These are phyloP conservation scores for Proctacanthus coquilletti DNA, from an alignment of 1,140 invertebrate genomes.

Conservation along the genomic window DNA sequence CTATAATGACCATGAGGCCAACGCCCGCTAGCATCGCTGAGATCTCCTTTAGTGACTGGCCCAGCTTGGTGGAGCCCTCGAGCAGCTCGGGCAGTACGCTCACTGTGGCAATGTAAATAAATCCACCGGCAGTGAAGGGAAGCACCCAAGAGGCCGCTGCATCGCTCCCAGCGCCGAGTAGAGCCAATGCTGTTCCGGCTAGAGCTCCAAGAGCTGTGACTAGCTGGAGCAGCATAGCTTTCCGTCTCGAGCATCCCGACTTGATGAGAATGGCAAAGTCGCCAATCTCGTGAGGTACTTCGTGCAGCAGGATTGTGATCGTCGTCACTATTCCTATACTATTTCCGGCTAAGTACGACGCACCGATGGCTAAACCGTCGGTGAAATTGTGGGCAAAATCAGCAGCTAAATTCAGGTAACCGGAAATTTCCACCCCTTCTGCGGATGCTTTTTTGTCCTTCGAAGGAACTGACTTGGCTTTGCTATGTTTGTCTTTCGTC, in stretches of 20 bases:
- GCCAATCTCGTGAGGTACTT: constrained; percentile 94
- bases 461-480: constrained; percentile 15
- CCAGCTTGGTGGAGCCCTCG: constrained; percentile 51
- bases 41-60: constrained; percentile 73
- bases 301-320: constrained; percentile 79
- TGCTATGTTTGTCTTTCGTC: constrained; percentile 27
- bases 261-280: constrained; percentile 93
- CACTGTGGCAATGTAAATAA: constrained; percentile 89
- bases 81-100: constrained; percentile 84
- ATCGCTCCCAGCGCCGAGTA: constrained; percentile 39
- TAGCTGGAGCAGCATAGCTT: constrained; percentile 82
- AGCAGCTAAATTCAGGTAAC: constrained; percentile 87
- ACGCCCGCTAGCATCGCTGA: constrained; percentile 62
- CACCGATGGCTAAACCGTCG: constrained; percentile 88
- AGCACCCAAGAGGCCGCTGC: constrained; percentile 78
- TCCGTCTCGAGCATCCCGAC: constrained; percentile 78
- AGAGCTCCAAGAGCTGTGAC: constrained; percentile 89
- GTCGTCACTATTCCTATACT: constrained; percentile 82
- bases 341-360: constrained; percentile 78
- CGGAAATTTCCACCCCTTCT: constrained; percentile 53
- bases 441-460: constrained; percentile 28
- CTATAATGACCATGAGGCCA: constrained; percentile 57
- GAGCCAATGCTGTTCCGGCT: constrained; percentile 73
- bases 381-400: constrained; percentile 97
- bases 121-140: constrained; percentile 91